Evolutionary conservation across 2,113 vertebrate genomes (phyloP).

Genomic region (Nannobrachium achirus): DNA sequence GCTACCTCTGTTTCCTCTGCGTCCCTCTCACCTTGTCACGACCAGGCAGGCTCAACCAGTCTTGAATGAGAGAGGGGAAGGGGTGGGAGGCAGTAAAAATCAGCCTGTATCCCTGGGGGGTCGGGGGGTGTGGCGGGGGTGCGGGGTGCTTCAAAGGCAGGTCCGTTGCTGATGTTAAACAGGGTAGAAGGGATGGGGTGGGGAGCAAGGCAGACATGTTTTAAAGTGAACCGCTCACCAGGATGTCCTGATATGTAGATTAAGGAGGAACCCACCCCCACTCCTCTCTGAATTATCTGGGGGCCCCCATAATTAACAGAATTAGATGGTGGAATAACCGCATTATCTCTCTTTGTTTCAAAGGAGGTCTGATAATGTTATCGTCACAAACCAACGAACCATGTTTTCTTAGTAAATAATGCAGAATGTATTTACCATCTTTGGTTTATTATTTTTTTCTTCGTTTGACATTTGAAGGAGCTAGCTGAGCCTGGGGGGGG

Average conservation of each 20-base stretch:
- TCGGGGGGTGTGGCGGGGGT: conserved; percentile 53
- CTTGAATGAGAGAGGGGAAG: conserved; percentile 42
- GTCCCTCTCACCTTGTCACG: conserved; percentile 62
- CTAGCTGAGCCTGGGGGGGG: conserved; percentile 3
- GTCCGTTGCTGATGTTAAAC: conserved; percentile 68
- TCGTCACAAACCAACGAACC: too few species aligned
- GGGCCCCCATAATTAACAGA: conserved; percentile 35
- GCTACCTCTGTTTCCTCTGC: conserved; percentile 47
- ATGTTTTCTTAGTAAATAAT: too few species aligned
- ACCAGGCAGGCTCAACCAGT: conserved; percentile 40
- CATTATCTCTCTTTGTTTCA: background rate
- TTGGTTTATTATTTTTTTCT: conserved; percentile 6
- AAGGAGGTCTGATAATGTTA: background rate
- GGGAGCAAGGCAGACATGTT: conserved; percentile 57
- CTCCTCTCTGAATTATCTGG: conserved; percentile 22
- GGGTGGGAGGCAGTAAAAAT: conserved; percentile 49
- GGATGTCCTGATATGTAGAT: conserved; percentile 63
- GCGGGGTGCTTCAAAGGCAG: conserved; percentile 74
- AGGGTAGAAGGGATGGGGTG: conserved; percentile 58
- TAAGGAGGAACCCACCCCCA: conserved; percentile 37
- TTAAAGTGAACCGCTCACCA: conserved; percentile 50
- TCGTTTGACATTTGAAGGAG: conserved; percentile 1
- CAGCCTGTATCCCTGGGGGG: conserved; percentile 56
- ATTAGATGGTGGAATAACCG: conserved; percentile 19
- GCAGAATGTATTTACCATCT: too few species aligned